These are phyloP conservation scores for Phyllotis vaccarum DNA, from an alignment of 2,797 vertebrate species.

Conservation along the genomic window DNA sequence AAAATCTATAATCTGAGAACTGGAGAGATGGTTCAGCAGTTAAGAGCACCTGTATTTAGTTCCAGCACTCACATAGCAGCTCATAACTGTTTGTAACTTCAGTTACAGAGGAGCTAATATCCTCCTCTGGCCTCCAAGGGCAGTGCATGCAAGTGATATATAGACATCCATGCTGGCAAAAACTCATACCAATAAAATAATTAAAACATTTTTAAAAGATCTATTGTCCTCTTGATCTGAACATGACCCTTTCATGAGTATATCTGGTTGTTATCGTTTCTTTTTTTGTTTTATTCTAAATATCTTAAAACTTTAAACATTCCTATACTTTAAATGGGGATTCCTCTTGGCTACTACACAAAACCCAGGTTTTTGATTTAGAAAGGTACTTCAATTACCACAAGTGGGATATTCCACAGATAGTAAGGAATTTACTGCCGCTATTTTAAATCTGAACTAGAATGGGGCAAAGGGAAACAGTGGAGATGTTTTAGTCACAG, in stretches of 20 bases:
- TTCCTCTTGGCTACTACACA: neutral
- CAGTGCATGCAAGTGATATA: neutral
- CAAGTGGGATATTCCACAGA: neutral
- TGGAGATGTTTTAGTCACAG: neutral
- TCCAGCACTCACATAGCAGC: too few species aligned
- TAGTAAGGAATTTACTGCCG: neutral
- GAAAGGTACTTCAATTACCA: neutral
- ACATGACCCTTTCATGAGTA: neutral
- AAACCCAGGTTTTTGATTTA: neutral
- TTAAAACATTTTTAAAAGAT: neutral
- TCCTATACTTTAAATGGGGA: neutral
- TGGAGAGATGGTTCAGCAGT: neutral
- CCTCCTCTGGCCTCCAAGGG: neutral
- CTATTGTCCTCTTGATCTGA: neutral
- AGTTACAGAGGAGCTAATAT: neutral
- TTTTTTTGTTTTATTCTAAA: conserved; percentile 9
- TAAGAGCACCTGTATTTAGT: neutral
- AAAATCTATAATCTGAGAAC: neutral
- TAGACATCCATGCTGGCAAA: neutral
- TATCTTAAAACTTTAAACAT: neutral
- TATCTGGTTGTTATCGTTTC: neutral
- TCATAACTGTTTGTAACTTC: neutral
- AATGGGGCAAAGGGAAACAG: neutral
- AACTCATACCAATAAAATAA: neutral
- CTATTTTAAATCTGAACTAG: conserved; percentile 23